Percentiles rank a stretch among this genome's conserved stretches.
phyloP scores from a whole-genome alignment of 2,113 vertebrate genomes.

The Cyphomyrus discorhynchus region DNA sequence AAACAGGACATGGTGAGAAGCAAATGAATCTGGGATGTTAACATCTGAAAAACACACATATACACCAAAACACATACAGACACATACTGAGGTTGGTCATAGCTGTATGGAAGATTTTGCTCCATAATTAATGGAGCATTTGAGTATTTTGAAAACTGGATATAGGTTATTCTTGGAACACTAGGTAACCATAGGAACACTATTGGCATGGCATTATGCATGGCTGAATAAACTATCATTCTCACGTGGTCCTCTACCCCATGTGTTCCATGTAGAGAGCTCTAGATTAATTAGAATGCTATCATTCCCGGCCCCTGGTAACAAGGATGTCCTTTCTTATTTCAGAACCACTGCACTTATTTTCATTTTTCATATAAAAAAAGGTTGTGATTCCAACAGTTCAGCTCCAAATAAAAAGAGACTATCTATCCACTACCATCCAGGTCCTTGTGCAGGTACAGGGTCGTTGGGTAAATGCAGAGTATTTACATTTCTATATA shows the following conservation, averaged over 20 bases:
- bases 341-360: background rate
- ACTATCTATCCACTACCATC: background rate
- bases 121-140: background rate
- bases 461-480: background rate
- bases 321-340: background rate
- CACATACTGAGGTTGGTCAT: background rate
- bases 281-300: background rate
- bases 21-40: background rate
- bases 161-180: background rate
- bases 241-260: background rate
- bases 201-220: background rate
- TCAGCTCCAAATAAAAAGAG: background rate
- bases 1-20: background rate
- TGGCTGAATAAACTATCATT: background rate
- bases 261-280: background rate
- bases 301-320: background rate
- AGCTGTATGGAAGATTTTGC: background rate
- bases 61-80: background rate
- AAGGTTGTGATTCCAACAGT: background rate
- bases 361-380: background rate
- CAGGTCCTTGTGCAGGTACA: background rate
- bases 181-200: background rate
- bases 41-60: background rate
- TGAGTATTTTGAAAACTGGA: background rate
- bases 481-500: background rate